Evolutionary conservation across 2,797 vertebrate species (phyloP), one percentile per base, ranked within the genome.

Genomic region (Steatocranus sp.): DNA sequence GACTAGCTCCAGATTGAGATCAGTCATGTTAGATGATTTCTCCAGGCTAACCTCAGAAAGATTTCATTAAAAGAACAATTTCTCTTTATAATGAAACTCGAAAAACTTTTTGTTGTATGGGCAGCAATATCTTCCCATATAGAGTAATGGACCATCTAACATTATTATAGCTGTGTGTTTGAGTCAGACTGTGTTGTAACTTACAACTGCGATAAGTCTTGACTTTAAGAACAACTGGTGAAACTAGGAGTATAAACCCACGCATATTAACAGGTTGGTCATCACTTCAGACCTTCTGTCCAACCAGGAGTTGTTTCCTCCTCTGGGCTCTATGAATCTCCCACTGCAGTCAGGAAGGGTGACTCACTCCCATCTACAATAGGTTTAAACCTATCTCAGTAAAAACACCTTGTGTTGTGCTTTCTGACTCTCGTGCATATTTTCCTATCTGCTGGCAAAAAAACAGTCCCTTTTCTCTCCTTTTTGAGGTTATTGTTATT

Each of bases 331-430:
- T 25, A 30, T 41, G 58, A 68, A 20, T 81, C 79, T 76, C 49
- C 41, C 41, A 4, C 70, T 51, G 58, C 74, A 66, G 34, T 48
- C 34, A 48, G 38, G 81, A 66, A 68, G 15, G 73, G 75, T 75
- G 84, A 91, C 41, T 90, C 79, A 84, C 66, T 75, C 48, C n/a
- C 27, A 23, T 79, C 61, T 46, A 34, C n/a, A 79, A 34, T 25
- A 25, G 76, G 32, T 68, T 68, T n/a, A 18, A 78, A 81, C 53
- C 50, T 83, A 90, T 89, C 90, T 86, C 54, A 1, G 66, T 27
- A 15, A 58, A 84, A 84, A 38, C 78, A 82, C 53, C 80, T 87
- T 63, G 76, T 53, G 46, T 76, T 68, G 2, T 27, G 48, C n/a
- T 68, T 43, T 78, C 11, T 20, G 32, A 3, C 83, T 61, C 56